These are phyloP conservation scores for Protaetia brevitarsis DNA, from an alignment of 1,140 invertebrate genomes.

Conservation along the genomic window DNA sequence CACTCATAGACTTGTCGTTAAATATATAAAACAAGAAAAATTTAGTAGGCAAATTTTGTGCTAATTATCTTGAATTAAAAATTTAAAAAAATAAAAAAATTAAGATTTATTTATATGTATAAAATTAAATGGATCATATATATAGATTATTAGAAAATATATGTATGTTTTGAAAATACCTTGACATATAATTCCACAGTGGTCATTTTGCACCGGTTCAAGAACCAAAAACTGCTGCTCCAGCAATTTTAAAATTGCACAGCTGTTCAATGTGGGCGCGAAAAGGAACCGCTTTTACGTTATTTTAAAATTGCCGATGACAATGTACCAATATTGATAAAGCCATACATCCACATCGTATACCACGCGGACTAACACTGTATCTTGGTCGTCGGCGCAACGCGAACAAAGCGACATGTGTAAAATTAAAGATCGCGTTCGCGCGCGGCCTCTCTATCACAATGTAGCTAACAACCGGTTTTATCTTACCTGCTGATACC, in stretches of 20 bases:
- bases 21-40: no score
- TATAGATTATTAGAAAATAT: no score
- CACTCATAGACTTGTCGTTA: no score
- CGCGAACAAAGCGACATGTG: background rate
- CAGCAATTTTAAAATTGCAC: background rate
- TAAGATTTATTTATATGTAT: no score
- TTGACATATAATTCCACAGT: background rate
- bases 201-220: background rate
- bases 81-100: no score
- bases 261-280: background rate
- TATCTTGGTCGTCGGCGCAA: background rate
- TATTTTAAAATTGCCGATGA: background rate
- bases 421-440: slow-evolving; percentile 13
- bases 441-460: background rate
- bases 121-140: no score
- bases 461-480: background rate
- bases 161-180: background rate
- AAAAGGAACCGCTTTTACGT: background rate
- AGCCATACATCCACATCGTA: background rate
- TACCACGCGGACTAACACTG: background rate
- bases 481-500: background rate
- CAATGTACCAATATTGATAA: background rate
- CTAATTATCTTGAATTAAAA: no score
- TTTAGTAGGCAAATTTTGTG: no score
- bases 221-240: slow-evolving; percentile 1